Percentiles rank a stretch among this genome's conserved stretches.
These are phyloP conservation scores for Apis florea DNA, from an alignment of 1,140 invertebrate species.

Conservation along the genomic window DNA sequence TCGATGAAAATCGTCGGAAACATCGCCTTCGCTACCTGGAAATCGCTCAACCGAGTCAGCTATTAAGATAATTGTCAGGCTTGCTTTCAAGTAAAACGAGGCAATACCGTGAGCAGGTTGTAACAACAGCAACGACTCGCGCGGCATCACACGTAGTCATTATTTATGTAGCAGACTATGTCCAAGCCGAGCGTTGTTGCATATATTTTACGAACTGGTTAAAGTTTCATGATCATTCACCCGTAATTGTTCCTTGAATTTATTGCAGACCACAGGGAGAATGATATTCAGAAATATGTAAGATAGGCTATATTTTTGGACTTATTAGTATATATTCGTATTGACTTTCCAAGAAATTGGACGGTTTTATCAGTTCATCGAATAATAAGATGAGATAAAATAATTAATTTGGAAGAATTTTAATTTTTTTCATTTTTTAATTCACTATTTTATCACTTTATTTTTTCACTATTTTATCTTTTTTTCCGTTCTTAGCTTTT, in stretches of 20 bases:
- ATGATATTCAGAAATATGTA: conserved; percentile 2
- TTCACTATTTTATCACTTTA: background rate
- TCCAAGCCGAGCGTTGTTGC: background rate
- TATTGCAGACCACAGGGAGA: background rate
- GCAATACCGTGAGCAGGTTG: conserved; percentile 1
- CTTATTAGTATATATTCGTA: background rate
- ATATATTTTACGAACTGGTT: conserved; percentile 15
- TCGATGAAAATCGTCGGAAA: conserved; percentile 20
- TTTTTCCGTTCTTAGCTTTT: background rate
- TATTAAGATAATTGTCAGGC: conserved; percentile 57
- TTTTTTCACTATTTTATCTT: background rate
- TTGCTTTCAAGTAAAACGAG: conserved; percentile 37
- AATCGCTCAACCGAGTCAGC: conserved; percentile 37
- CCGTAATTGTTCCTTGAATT: conserved; percentile 19
- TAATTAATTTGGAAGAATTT: background rate
- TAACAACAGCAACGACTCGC: background rate
- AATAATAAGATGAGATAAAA: background rate
- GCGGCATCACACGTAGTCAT: conserved; percentile 14
- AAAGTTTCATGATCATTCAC: conserved; percentile 11
- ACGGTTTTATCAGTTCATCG: background rate
- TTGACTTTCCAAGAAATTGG: background rate
- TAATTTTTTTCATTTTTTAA: background rate
- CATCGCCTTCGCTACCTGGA: conserved; percentile 25
- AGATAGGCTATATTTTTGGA: background rate
- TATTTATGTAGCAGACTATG: conserved; percentile 38